These are phyloP conservation scores for Steatornis caripensis DNA, from an alignment of 2,113 vertebrate species.

Conservation along the genomic window DNA sequence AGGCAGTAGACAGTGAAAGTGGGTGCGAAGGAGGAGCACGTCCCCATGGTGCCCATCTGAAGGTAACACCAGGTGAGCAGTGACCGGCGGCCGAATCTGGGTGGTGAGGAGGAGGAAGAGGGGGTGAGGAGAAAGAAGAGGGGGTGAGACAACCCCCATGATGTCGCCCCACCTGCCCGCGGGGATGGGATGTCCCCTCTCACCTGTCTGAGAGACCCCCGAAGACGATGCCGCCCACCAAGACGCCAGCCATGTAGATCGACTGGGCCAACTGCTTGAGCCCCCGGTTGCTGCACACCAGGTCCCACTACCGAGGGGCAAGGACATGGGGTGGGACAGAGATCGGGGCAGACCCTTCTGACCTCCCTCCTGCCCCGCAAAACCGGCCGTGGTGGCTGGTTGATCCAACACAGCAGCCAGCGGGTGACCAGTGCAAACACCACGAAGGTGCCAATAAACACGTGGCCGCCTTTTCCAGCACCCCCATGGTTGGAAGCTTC, in stretches of 20 bases:
- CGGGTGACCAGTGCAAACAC: rapidly evolving
- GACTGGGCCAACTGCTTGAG: constrained; percentile 75
- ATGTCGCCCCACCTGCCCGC: neutral
- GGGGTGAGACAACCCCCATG: rapidly evolving
- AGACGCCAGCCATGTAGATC: constrained; percentile 63
- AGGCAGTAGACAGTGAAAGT: constrained; percentile 77
- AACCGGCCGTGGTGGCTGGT: rapidly evolving
- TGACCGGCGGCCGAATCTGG: constrained; percentile 81
- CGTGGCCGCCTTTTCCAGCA: neutral
- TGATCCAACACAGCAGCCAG: neutral
- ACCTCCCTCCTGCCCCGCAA: neutral
- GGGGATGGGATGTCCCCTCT: neutral
- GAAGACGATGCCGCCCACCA: constrained; percentile 63
- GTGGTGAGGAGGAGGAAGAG: neutral
- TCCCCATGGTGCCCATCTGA: constrained; percentile 77
- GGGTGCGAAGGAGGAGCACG: constrained; percentile 72
- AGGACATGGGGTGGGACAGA: rapidly evolving
- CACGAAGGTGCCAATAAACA: rapidly evolving
- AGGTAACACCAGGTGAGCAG: constrained; percentile 84
- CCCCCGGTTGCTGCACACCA: constrained; percentile 62
- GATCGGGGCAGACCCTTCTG: rapidly evolving
- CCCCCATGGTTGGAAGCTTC: rapidly evolving
- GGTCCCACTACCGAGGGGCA: constrained; percentile 55
- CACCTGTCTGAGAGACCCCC: constrained; percentile 70
- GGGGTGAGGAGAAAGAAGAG: neutral